Evolutionary conservation across 53 echinoderm and acorn worm genomes (phyloP).

Genomic region (Apostichopus leukothele): DNA sequence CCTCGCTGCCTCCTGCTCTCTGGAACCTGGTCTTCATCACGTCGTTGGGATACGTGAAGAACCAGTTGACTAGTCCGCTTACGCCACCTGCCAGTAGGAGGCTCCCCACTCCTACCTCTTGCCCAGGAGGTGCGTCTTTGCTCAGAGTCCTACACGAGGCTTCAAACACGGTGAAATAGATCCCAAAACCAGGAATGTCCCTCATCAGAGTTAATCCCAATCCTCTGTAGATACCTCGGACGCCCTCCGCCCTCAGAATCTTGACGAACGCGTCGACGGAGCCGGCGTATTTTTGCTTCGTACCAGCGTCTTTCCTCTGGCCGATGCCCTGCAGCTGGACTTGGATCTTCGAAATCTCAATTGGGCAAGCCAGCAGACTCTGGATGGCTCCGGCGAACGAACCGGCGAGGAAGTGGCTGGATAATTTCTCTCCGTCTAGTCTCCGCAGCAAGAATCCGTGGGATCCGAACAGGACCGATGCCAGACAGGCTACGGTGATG

Average conservation of each 20-base stretch:
- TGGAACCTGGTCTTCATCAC: conserved; percentile 84
- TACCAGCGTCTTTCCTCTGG: neutral
- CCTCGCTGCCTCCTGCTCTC: conserved; percentile 68
- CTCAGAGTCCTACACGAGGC: conserved; percentile 60
- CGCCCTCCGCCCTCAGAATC: conserved; percentile 71
- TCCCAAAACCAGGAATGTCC: conserved; percentile 77
- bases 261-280: conserved; percentile 77
- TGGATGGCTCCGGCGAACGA: conserved; percentile 73
- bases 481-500: conserved; percentile 75
- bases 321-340: conserved; percentile 66
- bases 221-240: conserved; percentile 79
- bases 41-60: conserved; percentile 66
- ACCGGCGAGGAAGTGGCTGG: conserved; percentile 72
- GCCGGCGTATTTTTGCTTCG: conserved; percentile 54
- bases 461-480: conserved; percentile 90
- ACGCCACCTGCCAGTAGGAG: conserved; percentile 80
- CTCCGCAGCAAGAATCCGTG: conserved; percentile 77
- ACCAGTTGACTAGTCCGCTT: conserved; percentile 78
- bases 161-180: conserved; percentile 84
- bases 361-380: conserved; percentile 76
- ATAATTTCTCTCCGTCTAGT: conserved; percentile 72
- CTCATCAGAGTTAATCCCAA: conserved; percentile 66
- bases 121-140: conserved; percentile 41
- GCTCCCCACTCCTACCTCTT: conserved; percentile 62
- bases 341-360: conserved; percentile 88